Conservation (phyloP, 2,888 invertebrate species). For the Cheilosia variabilis region DNA sequence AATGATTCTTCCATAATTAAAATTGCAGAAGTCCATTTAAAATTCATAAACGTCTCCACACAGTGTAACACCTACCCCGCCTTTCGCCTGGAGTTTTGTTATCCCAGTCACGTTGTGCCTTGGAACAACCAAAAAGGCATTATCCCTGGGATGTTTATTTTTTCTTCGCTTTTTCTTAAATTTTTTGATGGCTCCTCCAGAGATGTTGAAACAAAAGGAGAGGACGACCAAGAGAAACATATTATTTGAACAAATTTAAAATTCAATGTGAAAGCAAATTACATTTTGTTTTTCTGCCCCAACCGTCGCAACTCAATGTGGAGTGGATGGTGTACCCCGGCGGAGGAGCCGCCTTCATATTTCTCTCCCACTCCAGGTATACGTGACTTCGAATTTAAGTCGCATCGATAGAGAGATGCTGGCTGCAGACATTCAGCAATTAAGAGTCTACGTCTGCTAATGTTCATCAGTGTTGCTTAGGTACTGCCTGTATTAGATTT, state of each 20-base stretch:
- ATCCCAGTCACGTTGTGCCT: slow-evolving; percentile 52
- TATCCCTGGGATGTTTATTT: slow-evolving; percentile 28
- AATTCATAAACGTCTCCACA: slow-evolving; percentile 36
- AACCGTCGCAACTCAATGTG: neutral
- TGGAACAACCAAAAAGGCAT: slow-evolving; percentile 27
- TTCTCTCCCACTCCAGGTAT: neutral
- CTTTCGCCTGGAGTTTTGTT: slow-evolving; percentile 25
- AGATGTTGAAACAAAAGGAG: slow-evolving; percentile 30
- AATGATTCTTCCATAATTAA: slow-evolving; percentile 55
- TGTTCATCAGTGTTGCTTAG: slow-evolving; percentile 5
- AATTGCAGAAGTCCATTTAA: slow-evolving; percentile 38
- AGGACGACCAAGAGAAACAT: slow-evolving; percentile 24
- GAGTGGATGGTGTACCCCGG: no score
- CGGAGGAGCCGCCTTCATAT: neutral
- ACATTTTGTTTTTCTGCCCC: slow-evolving; percentile 17
- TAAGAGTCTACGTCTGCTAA: slow-evolving; percentile 11
- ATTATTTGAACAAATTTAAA: slow-evolving; percentile 64
- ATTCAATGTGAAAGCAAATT: slow-evolving; percentile 63
- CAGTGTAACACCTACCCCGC: slow-evolving; percentile 24
- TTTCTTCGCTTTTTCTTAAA: neutral
- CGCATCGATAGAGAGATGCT: neutral
- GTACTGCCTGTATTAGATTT: neutral
- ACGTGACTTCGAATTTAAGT: slow-evolving; percentile 33
- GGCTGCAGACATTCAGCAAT: slow-evolving; percentile 8
- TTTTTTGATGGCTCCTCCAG: slow-evolving; percentile 5